A percentile compares a stretch with the other conserved stretches of the same genome.
phyloP scores from a whole-genome alignment of 2,888 invertebrate genomes.

The Galeruca laticollis region DNA sequence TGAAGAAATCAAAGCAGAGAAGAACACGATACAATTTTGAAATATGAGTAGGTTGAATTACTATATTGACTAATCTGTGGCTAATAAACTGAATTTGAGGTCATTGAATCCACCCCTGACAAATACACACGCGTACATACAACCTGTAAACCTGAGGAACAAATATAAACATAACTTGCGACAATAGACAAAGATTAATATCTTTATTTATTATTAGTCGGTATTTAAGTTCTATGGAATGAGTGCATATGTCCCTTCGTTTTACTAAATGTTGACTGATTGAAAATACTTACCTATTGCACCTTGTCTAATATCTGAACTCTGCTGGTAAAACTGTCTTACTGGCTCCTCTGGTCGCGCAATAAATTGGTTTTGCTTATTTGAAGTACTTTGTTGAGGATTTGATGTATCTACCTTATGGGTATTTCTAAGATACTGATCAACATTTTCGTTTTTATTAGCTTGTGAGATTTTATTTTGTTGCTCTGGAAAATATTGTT shows the following conservation, averaged over 20 bases:
- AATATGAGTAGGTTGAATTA: no score
- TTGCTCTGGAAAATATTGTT: conserved; percentile 9
- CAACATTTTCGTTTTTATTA: conserved; percentile 47
- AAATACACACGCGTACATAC: no score
- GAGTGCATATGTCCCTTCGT: no score
- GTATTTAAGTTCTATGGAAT: no score
- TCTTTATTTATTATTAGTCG: no score
- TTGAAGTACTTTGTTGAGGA: conserved; percentile 62
- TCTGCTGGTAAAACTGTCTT: conserved; percentile 63
- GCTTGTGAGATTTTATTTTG: conserved; percentile 23
- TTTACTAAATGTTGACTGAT: no score
- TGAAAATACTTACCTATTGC: conserved; percentile 1
- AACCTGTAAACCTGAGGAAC: neutral
- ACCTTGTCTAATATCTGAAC: conserved; percentile 60
- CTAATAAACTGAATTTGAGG: no score
- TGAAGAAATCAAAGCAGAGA: no score
- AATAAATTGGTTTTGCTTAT: conserved; percentile 52
- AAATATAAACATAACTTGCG: neutral
- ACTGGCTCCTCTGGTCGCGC: conserved; percentile 57
- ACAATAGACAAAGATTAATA: neutral
- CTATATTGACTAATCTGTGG: no score
- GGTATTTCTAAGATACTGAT: conserved; percentile 42
- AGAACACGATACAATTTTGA: no score
- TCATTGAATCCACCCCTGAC: no score
- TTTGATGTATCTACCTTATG: neutral